Percentiles rank a stretch among this genome's conserved stretches.
These are phyloP conservation scores for Fistularia commersonii DNA, from an alignment of 2,797 vertebrate species.

Conservation along the genomic window DNA sequence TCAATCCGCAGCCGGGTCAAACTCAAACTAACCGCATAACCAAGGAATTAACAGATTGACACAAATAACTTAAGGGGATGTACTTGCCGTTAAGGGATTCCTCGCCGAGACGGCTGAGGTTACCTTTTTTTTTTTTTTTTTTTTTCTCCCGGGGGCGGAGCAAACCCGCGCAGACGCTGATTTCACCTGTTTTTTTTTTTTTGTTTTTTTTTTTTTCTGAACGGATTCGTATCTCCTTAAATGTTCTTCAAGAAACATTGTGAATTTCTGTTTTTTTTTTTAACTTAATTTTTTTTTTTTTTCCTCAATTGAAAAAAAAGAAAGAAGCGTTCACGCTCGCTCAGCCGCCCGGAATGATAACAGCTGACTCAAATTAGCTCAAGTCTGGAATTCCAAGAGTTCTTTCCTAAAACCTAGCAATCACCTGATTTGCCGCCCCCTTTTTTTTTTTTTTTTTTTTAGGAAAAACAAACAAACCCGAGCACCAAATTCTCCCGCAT, in stretches of 20 bases:
- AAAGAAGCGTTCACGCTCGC: conserved; percentile 65
- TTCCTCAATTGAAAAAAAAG: too few species aligned
- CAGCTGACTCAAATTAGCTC: conserved; percentile 72
- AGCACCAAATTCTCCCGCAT: conserved; percentile 38
- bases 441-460: too few species aligned
- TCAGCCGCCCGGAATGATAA: conserved; percentile 57
- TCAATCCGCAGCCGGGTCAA: too few species aligned
- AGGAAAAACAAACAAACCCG: too few species aligned
- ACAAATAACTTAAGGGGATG: too few species aligned
- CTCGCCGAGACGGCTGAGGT: conserved; percentile 30
- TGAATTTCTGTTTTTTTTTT: too few species aligned
- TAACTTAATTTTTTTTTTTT: too few species aligned
- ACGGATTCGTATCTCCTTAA: neutral
- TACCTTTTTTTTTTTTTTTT: conserved; percentile 43
- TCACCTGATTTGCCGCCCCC: conserved; percentile 50
- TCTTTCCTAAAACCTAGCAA: conserved; percentile 46
- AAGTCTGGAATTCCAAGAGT: conserved; percentile 68
- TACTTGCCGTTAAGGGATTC: conserved; percentile 32
- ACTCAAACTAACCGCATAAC: too few species aligned
- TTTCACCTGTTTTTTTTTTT: conserved; percentile 25
- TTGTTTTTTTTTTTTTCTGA: conserved; percentile 8
- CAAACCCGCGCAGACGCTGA: too few species aligned
- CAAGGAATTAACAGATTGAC: too few species aligned
- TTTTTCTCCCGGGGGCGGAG: conserved; percentile 43
- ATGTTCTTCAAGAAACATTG: neutral